Evolutionary conservation across 35 echinoderm and acorn worm species (phyloP).

Genomic region (Diadema setosum): DNA sequence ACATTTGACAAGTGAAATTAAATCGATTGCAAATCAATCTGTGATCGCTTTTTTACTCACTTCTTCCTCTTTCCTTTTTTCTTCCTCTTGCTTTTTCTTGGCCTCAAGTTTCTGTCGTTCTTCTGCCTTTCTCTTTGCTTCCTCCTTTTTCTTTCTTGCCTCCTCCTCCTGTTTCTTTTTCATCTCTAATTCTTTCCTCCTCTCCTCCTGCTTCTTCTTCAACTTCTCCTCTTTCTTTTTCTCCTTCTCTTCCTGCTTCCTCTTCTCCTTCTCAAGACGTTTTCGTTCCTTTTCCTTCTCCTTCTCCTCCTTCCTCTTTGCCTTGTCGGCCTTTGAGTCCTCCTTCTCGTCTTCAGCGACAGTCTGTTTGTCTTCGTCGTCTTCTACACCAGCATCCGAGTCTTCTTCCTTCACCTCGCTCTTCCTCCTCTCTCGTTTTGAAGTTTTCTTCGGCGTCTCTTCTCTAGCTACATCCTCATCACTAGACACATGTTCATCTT

Average conservation of each 20-base stretch:
- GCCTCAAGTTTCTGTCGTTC: constrained; percentile 49
- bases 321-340: constrained; percentile 25
- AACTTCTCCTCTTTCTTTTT: constrained; percentile 68
- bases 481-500: constrained; percentile 21
- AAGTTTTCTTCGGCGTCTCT: neutral
- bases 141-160: constrained; percentile 50
- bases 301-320: constrained; percentile 33
- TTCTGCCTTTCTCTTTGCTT: constrained; percentile 45
- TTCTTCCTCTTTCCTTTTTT: constrained; percentile 5
- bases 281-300: constrained; percentile 50
- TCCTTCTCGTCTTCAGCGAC: constrained; percentile 33
- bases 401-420: constrained; percentile 26
- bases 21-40: no score
- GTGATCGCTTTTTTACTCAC: neutral
- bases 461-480: constrained; percentile 36
- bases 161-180: constrained; percentile 72
- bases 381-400: neutral
- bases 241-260: constrained; percentile 65
- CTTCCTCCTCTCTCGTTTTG: constrained; percentile 11
- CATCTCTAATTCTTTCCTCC: constrained; percentile 52
- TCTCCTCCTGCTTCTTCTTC: constrained; percentile 73
- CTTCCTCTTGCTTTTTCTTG: constrained; percentile 66
- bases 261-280: constrained; percentile 67
- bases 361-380: constrained; percentile 27
- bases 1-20: no score